phyloP scores from a whole-genome alignment of 2,113 vertebrate species.

The Sterrhoptilus dennistouni region DNA sequence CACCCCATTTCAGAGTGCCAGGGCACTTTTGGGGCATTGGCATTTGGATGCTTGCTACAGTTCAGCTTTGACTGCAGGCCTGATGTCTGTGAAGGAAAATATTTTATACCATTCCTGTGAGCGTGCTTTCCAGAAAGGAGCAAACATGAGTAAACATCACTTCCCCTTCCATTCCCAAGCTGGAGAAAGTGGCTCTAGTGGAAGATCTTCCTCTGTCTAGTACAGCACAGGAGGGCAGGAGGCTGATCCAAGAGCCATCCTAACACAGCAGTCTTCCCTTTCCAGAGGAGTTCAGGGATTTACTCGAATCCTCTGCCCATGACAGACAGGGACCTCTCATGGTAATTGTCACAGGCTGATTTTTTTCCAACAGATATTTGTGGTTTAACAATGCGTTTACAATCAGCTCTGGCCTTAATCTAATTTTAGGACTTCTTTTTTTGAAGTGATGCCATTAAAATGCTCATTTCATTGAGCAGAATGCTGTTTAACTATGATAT shows the following conservation, averaged over 20 bases:
- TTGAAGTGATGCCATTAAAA: conserved; percentile 66
- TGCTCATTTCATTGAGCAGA: conserved; percentile 50
- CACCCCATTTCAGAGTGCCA: background rate
- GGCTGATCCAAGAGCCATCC: background rate
- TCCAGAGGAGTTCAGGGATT: background rate
- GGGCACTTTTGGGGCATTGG: background rate
- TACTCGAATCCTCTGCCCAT: background rate
- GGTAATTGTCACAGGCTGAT: conserved; percentile 48
- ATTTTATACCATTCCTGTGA: background rate
- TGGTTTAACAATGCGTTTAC: conserved; percentile 68
- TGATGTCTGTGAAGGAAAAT: background rate
- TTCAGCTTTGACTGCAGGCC: background rate
- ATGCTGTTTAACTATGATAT: conserved; percentile 62
- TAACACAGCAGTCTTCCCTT: background rate
- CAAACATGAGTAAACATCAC: background rate
- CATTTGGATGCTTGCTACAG: background rate
- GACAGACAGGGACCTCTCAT: conserved; percentile 5
- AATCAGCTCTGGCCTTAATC: conserved; percentile 69
- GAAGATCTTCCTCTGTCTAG: background rate
- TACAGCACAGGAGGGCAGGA: background rate
- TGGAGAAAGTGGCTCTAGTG: background rate
- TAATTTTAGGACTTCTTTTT: conserved; percentile 61
- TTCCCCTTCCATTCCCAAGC: background rate
- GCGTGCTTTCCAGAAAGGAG: background rate
- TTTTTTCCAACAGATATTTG: conserved; percentile 57